phyloP scores from a whole-genome alignment of 1,140 invertebrate species.

The Brachionus manjavacas region DNA sequence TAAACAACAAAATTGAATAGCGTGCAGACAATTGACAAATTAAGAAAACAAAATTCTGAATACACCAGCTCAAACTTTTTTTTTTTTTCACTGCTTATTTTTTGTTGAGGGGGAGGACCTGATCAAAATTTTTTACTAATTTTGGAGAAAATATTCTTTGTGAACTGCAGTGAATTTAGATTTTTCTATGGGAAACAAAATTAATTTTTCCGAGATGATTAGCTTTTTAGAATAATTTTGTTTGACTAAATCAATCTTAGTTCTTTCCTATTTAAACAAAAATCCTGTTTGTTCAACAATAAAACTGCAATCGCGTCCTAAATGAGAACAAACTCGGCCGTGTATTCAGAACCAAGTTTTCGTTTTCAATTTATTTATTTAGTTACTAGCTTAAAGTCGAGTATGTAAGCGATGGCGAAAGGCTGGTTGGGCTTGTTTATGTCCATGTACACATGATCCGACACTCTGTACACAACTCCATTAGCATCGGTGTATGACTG shows the following conservation, averaged over 20 bases:
- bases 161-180: neutral
- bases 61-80: neutral
- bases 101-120: neutral
- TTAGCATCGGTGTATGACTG: conserved; percentile 22
- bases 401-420: conserved; percentile 34
- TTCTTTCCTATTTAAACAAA: neutral
- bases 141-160: neutral
- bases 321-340: neutral
- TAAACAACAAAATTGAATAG: conserved; percentile 47
- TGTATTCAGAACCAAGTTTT: neutral
- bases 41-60: neutral
- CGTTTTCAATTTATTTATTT: neutral
- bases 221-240: neutral
- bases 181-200: too few species aligned
- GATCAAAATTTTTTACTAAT: neutral
- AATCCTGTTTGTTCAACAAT: neutral
- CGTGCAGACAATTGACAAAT: neutral
- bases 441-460: conserved; percentile 41
- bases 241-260: neutral
- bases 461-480: conserved; percentile 37
- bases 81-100: neutral
- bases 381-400: conserved; percentile 41
- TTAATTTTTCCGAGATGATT: neutral
- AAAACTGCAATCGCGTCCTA: neutral
- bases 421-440: conserved; percentile 39